Base-by-base conservation (phyloP, 2,797 vertebrate species). In the Columba guinea region DNA sequence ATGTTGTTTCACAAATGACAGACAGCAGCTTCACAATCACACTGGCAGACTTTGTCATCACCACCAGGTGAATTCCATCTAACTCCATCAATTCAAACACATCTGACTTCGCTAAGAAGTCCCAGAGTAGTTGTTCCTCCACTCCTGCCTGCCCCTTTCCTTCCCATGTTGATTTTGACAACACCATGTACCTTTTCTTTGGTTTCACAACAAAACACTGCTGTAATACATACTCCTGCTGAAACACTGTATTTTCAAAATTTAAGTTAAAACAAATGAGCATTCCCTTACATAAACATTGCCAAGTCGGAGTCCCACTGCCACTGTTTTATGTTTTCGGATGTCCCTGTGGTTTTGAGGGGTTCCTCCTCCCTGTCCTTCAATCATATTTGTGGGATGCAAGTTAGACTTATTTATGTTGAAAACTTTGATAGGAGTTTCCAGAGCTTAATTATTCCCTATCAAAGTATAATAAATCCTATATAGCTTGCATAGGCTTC, bases 391-490 rank as follows among this genome's bases (percentile, higher is more conserved):
- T 84, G 64, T n/a, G 63, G 84, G 51, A 73, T 90, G 46, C 70
- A 39, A 71, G 23, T 88, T 69, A 88, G 79, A 91, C 58, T 20
- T 73, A 51, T 81, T 93, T 95, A 86, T 83, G 44, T 59, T 78
- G n/a, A 71, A 91, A 83, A 59, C 28, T 71, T 81, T 23, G 12
- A 52, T 91, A 65, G 76, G 73, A 84, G 69, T 78, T 91, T 73
- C 94, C 55, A 93, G 65, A 84, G 27, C 15, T 28, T 81, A 78
- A 78, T 85, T 96, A 86, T 59, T 84, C n/a, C 63, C 52, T 77
- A 70, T 37, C 68, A 67, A 69, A 86, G 21, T 24, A 27, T 65
- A 73, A 90, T 79, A 88, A 84, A 94, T 81, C 76, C 76, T 86
- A 15, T 19, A 37, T 5, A 69, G 16, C 7, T 83, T 80, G 30